Evolutionary conservation across 37 sponge, comb jelly and placozoan genomes (phyloP), one percentile per base, ranked within the genome.

Genomic region (Chondrilla cf. caribensis): DNA sequence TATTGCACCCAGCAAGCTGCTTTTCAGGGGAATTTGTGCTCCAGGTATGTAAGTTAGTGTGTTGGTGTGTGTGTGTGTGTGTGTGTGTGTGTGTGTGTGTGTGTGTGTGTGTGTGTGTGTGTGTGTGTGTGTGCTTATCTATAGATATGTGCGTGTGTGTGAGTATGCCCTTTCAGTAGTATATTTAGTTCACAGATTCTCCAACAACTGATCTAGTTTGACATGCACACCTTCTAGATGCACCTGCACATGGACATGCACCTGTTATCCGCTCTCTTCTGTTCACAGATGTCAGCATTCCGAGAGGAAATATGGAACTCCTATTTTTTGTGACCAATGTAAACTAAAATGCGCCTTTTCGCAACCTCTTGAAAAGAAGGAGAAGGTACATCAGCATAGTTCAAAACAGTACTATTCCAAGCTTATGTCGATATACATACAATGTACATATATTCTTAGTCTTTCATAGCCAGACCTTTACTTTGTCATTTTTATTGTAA

Each of bases 291-390:
- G 95, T 79, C 28, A 24, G 32, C 84, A 86, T 40, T 90, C 91
- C 14, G 89, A 91, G 77, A 86, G 82, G 81, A 90, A 91, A 38
- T 94, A 94, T 71, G 91, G 95, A 19, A 17, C 78, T 18, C 95
- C 95, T 1, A 62, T 89, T 2, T 5, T 58, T 3, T 94, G 95
- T 84, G 89, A 94, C 22, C 68, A 86, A 28, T 94, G 95, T 58
- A 84, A 84, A 39, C 33, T 84, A 47, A 82, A 59, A 32, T 88
- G 95, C 86, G 95, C 95, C n/a, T 94, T 94, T 84, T n/a, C 24
- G 25, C 90, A 89, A 54, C 82, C 86, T 2, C 84, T 83, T 3
- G 87, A 91, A 0, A n/a, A 78, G 37, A 88, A 85, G 67, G 79
- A 79, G 71, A 94, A 94, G 85, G 94, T 93, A 28, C 35, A 25